These are phyloP conservation scores for Pedionomus torquatus DNA, from an alignment of 2,113 vertebrate genomes.

Conservation along the genomic window DNA sequence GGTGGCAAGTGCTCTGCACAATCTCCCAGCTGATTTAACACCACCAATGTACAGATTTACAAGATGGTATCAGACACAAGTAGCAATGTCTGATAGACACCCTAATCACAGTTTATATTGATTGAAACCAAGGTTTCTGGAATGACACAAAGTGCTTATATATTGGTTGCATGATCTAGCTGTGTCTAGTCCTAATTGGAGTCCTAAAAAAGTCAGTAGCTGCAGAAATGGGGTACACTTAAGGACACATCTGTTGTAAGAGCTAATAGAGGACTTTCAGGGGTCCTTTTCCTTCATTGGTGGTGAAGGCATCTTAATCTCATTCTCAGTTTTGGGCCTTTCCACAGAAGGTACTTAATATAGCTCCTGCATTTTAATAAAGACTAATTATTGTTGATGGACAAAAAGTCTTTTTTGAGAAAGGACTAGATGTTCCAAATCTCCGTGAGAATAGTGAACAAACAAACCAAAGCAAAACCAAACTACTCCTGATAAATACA, in stretches of 20 bases:
- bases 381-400: not conserved
- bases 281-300: not conserved
- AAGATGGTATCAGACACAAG: constrained; percentile 1
- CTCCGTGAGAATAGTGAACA: not conserved
- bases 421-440: not conserved
- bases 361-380: not conserved
- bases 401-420: not conserved
- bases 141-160: not conserved
- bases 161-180: not conserved
- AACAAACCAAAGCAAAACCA: not conserved
- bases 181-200: not conserved
- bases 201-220: not conserved
- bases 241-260: not conserved
- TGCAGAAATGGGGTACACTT: not conserved
- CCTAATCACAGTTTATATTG: not conserved
- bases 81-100: not conserved
- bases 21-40: not conserved
- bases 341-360: not conserved
- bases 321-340: not conserved
- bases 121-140: not conserved
- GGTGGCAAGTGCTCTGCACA: not conserved
- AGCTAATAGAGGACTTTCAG: not conserved
- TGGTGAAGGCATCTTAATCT: not conserved
- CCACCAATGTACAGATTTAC: not conserved
- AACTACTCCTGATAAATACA: not conserved